Base-by-base conservation (phyloP, 2,888 invertebrate species). In the Formica aserva region DNA sequence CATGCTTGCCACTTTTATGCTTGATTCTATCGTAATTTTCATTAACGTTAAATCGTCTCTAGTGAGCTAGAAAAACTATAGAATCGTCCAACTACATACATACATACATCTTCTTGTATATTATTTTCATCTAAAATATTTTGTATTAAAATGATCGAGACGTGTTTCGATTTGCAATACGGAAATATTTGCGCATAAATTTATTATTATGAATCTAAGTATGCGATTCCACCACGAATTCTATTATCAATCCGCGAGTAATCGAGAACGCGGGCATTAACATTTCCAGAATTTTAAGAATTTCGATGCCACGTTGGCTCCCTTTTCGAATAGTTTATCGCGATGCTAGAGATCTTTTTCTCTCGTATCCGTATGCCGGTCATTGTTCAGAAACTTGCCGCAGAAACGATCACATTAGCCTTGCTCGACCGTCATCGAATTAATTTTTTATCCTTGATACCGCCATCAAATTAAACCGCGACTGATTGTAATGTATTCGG, bases 231-330 rank as follows among this genome's bases (percentile, higher is more conserved):
- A 8, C 18, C 48, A 72, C n/a, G 84, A 60, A 86, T 86, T 80
- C 65, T 69, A 48, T 66, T 45, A 69, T 55, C 15, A 38, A 52
- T 57, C 62, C 60, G 32, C 48, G 26, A 84, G 76, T 71, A 45
- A 86, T 77, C 80, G 45, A 67, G 41, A 38, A 1, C 26, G 35
- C 60, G 66, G 11, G 62, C n/a, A 38, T 57, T 76, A 71, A 84
- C 60, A 80, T 86, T 80, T 60, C 45, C 18, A n/a, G 83, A 81
- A 85, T 83, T 60, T 48, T 48, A 48, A 22, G 32, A 81, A 85
- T 83, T 65, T 29, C 26, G 32, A 38, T 32, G n/a, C n/a, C 45
- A 6, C 26, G 3, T 60, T 45, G 11, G 9, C 41, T 35, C 26
- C 9, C n/a, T 57, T 69, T 71, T 22, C n/a, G 8, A 48, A 38